phyloP scores from a whole-genome alignment of 1,140 invertebrate genomes.

The Saccostrea glomerata region DNA sequence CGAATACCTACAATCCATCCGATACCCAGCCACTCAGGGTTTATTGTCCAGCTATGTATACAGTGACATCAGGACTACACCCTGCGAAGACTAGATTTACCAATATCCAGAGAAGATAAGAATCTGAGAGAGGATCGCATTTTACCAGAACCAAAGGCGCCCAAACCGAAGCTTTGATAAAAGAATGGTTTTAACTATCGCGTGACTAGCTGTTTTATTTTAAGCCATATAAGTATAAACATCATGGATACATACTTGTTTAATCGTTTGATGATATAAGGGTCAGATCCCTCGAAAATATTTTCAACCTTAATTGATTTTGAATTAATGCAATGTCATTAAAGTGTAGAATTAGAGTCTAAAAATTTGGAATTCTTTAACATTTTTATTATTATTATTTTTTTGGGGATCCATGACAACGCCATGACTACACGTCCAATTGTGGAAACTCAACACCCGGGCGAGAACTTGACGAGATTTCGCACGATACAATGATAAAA shows the following conservation, averaged over 20 bases:
- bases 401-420: constrained; percentile 19
- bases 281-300: too few relatives aligned
- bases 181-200: constrained; percentile 20
- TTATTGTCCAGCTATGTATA: constrained; percentile 17
- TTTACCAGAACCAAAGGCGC: constrained; percentile 21
- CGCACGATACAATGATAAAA: constrained; percentile 30
- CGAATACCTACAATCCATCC: not conserved
- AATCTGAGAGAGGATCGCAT: constrained; percentile 18
- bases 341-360: too few relatives aligned
- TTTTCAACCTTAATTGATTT: too few relatives aligned
- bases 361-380: too few relatives aligned
- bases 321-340: too few relatives aligned
- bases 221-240: not conserved
- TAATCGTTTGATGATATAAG: too few relatives aligned
- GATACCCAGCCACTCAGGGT: not conserved
- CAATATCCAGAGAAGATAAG: constrained; percentile 13
- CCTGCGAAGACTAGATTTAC: constrained; percentile 23
- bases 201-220: constrained; percentile 11
- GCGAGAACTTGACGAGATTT: constrained; percentile 32
- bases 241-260: not conserved
- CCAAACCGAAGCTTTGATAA: not conserved
- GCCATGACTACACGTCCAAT: constrained; percentile 1
- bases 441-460: constrained; percentile 15
- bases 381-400: too few relatives aligned
- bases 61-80: constrained; percentile 18